Base-by-base conservation (phyloP, 2,113 vertebrate species). In the Raphicerus campestris region DNA sequence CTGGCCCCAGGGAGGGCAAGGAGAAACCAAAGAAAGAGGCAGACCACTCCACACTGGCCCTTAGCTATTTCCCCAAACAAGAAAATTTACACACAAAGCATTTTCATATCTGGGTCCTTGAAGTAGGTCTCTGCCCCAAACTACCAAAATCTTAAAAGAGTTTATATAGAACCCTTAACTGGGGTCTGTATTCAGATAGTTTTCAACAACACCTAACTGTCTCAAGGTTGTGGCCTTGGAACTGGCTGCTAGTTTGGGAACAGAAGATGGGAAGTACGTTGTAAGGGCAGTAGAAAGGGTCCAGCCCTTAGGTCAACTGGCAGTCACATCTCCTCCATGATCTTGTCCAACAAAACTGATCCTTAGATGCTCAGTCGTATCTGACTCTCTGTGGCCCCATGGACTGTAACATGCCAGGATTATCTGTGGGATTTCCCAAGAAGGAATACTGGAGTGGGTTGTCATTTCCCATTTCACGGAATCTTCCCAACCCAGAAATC, bases 301-400 rank as follows among this genome's bases (percentile, higher is more conserved):
- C 26, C 3, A 17, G 10, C 16, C n/a, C 3, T 16, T n/a, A 13
- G 24, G 6, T 78, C 49, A 56, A 15, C 16, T 0, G 0, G 51
- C 16, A 35, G 17, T 58, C 32, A 9, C 4, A 2, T n/a, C 77
- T 35, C 42, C 7, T 66, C 9, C 14, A 28, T 24, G 35, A 63
- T 26, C 17, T 66, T 16, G 9, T 80, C 20, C 47, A 63, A 24
- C 2, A 61, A 63, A 32, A 26, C 22, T 42, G 10, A 39, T 75
- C 22, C 35, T 75, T 26, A 42, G 70, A 42, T 75, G 22, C 3
- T 75, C 70, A 75, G 39, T 42, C 6, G 3, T 26, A 39, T 75
- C 22, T 26, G 70, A 75, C 39, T 42, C 70, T 75, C 35, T 42
- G 39, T 14, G 11, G 11, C 11, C 11, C 11, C 11, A 15, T 26